Evolutionary conservation across 2,113 vertebrate species (phyloP), one percentile per base, ranked within the genome.

Genomic region (Xiphophorus maculatus): DNA sequence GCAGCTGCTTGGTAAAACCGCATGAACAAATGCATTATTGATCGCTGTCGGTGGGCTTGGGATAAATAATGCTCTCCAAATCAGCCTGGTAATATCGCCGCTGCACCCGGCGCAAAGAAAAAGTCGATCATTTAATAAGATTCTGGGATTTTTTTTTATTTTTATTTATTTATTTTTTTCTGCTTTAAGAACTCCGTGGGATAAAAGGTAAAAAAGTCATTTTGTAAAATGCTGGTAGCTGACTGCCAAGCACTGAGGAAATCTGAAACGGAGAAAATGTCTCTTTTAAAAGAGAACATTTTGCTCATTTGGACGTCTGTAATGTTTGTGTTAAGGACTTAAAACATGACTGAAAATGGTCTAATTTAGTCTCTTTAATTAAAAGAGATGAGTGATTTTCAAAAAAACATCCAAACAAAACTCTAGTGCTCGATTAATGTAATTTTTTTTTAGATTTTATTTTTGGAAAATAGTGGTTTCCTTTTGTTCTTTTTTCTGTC

Each of bases 11-110:
- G 78, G 68, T 81, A 66, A 48, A 27, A n/a, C 69, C 79, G 37
- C 84, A 64, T 51, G 71, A 78, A 61, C 66, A 48, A 4, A 83
- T 85, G 74, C 61, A 82, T 89, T 87, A 92, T 91, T 80, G 84
- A 92, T 92, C 65, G 63, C 63, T 42, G 80, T 85, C 88, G 83
- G 81, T 66, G 63, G 76, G 42, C 82, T 83, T 64, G 80, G 88
- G 84, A 87, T 92, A 64, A 90, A 82, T 85, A 89, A 87, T 83
- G 80, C 80, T 90, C 84, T 76, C 61, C 48, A 76, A 82, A 88
- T 87, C 78, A 40, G 72, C 2, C 54, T 30, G 27, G 67, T 71
- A 4, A 13, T 63, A 33, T 44, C 63, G 32, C 29, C 19, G 63
- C 76, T 51, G 7, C 74, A 30, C 37, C 29, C 69, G 19, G 44